These are phyloP conservation scores for Leptinotarsa peninsularis DNA, from an alignment of 2,888 invertebrate genomes.

Conservation along the genomic window DNA sequence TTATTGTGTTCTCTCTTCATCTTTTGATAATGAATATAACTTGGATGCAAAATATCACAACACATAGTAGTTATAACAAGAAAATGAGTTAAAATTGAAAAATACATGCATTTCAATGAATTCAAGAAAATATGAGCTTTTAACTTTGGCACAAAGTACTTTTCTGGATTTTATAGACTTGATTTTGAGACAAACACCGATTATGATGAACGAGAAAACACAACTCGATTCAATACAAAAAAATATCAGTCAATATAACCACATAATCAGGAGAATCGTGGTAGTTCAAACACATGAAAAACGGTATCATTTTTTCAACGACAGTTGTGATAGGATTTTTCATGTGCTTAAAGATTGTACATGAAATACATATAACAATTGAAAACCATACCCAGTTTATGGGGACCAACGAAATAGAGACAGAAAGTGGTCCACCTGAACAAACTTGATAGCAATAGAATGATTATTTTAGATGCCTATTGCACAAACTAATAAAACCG, in stretches of 20 bases:
- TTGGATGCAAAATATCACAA: neutral
- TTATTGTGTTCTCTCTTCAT: neutral
- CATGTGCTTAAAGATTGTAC: neutral
- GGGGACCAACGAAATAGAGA: too few species aligned
- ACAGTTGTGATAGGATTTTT: neutral
- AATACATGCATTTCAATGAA: too few species aligned
- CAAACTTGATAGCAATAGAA: neutral
- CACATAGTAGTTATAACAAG: neutral
- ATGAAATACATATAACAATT: constrained; percentile 8
- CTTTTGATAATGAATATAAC: neutral
- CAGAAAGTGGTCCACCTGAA: neutral
- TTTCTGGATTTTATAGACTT: too few species aligned
- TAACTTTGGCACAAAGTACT: too few species aligned
- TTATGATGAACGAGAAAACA: constrained; percentile 2
- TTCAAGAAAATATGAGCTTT: too few species aligned
- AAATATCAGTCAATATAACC: constrained; percentile 15
- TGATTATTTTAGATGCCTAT: constrained; percentile 3
- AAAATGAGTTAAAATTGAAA: too few species aligned
- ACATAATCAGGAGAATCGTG: neutral
- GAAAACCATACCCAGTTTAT: neutral
- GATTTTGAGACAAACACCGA: neutral
- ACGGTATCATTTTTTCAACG: neutral
- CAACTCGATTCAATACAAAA: neutral
- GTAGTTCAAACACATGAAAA: constrained; percentile 5
- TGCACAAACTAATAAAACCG: constrained; percentile 75